Conservation (phyloP, 2,797 vertebrate species). For the Ctenochaetus hawaiiensis region DNA sequence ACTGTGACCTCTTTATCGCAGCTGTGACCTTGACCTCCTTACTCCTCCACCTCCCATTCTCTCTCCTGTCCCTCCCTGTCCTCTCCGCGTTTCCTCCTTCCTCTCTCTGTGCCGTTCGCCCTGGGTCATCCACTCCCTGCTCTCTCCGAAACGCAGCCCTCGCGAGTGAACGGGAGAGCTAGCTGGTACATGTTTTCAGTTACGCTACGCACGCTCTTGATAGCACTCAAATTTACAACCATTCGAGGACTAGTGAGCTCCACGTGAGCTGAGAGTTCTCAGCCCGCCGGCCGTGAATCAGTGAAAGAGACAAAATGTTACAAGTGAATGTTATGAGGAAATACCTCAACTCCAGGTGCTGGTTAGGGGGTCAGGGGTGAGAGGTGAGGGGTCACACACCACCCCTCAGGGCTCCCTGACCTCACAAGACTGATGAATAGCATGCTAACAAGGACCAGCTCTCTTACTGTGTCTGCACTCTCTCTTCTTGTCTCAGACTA, state of each 20-base stretch:
- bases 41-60: constrained; percentile 38
- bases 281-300: constrained; percentile 10
- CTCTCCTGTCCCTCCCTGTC: constrained; percentile 60
- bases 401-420: constrained; percentile 78
- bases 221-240: constrained; percentile 26
- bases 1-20: constrained; percentile 79
- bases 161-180: neutral
- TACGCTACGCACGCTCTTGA: neutral
- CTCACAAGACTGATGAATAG: constrained; percentile 80
- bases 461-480: constrained; percentile 74
- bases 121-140: constrained; percentile 29
- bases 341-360: constrained; percentile 84
- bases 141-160: constrained; percentile 3
- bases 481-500: constrained; percentile 73
- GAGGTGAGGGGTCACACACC: constrained; percentile 71
- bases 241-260: neutral
- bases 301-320: constrained; percentile 68
- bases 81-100: constrained; percentile 56
- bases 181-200: neutral
- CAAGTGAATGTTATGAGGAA: constrained; percentile 75
- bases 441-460: constrained; percentile 83
- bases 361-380: constrained; percentile 69
- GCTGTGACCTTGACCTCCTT: constrained; percentile 78
- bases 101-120: constrained; percentile 41
- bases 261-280: neutral